Conservation (phyloP, 1,140 invertebrate species). For the Drosophila melanogaster region DNA sequence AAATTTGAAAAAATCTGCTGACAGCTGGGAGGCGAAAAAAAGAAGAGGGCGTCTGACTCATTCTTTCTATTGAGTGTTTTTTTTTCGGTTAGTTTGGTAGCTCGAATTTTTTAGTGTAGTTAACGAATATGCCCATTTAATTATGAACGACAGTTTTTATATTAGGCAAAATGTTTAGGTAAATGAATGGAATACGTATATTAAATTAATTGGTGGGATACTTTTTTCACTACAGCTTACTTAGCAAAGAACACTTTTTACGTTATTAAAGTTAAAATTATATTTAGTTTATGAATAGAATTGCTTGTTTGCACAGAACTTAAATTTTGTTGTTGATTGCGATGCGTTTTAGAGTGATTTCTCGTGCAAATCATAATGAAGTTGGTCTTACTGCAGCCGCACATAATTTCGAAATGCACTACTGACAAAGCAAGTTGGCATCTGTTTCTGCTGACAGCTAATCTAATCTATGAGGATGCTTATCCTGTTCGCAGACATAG, state of each 20-base stretch:
- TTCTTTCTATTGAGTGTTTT: slow-evolving; percentile 5
- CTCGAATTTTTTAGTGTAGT: background rate
- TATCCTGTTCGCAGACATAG: slow-evolving; percentile 28
- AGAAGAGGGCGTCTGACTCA: slow-evolving; percentile 15
- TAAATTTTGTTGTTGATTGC: background rate
- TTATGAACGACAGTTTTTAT: background rate
- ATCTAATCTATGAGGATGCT: slow-evolving; percentile 43
- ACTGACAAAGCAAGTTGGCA: slow-evolving; percentile 19
- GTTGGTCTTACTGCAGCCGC: slow-evolving; percentile 7
- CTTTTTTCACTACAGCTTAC: background rate
- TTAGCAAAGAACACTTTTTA: background rate
- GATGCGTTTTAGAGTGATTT: background rate
- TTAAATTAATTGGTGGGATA: background rate
- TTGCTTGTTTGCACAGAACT: background rate
- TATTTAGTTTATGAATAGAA: background rate
- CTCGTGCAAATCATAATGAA: slow-evolving; percentile 21
- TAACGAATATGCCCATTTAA: slow-evolving; percentile 2
- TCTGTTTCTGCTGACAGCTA: slow-evolving; percentile 44
- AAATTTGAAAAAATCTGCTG: slow-evolving; percentile 31
- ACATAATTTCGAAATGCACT: slow-evolving; percentile 24
- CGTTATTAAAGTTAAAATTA: background rate
- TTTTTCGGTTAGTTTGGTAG: slow-evolving; percentile 17
- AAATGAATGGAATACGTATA: background rate
- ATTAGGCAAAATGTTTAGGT: background rate
- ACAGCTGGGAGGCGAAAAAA: slow-evolving; percentile 27